Evolutionary conservation across 1,140 invertebrate species (phyloP), one percentile per base, ranked within the genome.

Genomic region (Parasteatoda tepidariorum): DNA sequence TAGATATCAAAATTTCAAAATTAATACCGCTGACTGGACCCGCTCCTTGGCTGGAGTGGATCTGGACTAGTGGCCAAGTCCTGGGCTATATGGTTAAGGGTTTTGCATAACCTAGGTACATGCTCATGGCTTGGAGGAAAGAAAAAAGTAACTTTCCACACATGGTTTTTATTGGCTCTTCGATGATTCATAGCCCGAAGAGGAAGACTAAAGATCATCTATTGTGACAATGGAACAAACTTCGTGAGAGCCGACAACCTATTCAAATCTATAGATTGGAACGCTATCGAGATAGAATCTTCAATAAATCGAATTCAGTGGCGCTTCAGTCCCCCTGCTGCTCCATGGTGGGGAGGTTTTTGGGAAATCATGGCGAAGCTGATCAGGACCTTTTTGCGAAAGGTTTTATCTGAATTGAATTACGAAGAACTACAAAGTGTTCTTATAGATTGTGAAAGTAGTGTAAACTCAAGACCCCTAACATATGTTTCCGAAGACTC

Each of bases 181-280:
- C 83, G 86, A 15, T 71, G 90, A n/a, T 91, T 91, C 82, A 84
- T 88, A 3, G 83, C 87, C 2, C 84, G 89, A 2, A 84, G 90
- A 62, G 86, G 85, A 76, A 71, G 31, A 2, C n/a, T n/a, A n/a
- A n/a, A n/a, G n/a, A n/a, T n/a, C n/a, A n/a, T n/a, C n/a, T n/a
- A n/a, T n/a, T n/a, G n/a, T n/a, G n/a, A n/a, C n/a, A n/a, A n/a
- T n/a, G n/a, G n/a, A n/a, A n/a, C n/a, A n/a, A n/a, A n/a, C n/a
- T n/a, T n/a, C n/a, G n/a, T n/a, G n/a, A n/a, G n/a, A n/a, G n/a
- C n/a, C n/a, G n/a, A n/a, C n/a, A n/a, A 81, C 85, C 41, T 18
- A 54, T 9, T 18, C 41, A 54, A 54, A 54, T 54, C 41, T 54
- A 54, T 54, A 54, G 41, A 54, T 54, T 54, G 18, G 41, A 54